Conservation (phyloP, 2,888 invertebrate genomes). For the Magallana nippona region DNA sequence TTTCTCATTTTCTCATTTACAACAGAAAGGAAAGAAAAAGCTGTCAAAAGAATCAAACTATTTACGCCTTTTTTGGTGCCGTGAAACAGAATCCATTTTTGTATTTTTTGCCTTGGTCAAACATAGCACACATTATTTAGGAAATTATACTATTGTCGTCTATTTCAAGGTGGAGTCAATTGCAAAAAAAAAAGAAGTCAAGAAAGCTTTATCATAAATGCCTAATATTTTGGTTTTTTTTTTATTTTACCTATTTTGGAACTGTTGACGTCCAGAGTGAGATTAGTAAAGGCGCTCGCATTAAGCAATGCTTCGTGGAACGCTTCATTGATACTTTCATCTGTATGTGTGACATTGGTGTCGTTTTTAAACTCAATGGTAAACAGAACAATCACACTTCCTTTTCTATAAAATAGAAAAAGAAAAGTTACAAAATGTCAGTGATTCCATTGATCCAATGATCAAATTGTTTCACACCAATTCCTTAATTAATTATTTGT, state of each 20-base stretch:
- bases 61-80: no score
- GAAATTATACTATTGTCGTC: no score
- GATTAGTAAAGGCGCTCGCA: slow-evolving; percentile 6
- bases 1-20: no score
- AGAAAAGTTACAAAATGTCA: not conserved
- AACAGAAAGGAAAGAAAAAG: no score
- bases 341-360: slow-evolving; percentile 36
- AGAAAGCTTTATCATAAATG: not conserved
- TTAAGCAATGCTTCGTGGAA: slow-evolving; percentile 44
- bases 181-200: no score
- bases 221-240: not conserved
- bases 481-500: not conserved
- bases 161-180: no score
- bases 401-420: slow-evolving; percentile 43
- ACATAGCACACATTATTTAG: no score
- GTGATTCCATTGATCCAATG: no score
- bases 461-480: not conserved
- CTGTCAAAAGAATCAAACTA: no score
- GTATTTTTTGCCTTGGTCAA: no score
- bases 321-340: slow-evolving; percentile 23
- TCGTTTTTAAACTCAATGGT: slow-evolving; percentile 39
- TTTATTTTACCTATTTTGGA: slow-evolving; percentile 1
- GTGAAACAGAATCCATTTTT: no score
- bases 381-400: slow-evolving; percentile 51
- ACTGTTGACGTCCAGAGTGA: slow-evolving; percentile 37